Evolutionary conservation across 1,140 invertebrate genomes (phyloP), one percentile per base, ranked within the genome.

Genomic region (Hyposmocoma kahamanoa): DNA sequence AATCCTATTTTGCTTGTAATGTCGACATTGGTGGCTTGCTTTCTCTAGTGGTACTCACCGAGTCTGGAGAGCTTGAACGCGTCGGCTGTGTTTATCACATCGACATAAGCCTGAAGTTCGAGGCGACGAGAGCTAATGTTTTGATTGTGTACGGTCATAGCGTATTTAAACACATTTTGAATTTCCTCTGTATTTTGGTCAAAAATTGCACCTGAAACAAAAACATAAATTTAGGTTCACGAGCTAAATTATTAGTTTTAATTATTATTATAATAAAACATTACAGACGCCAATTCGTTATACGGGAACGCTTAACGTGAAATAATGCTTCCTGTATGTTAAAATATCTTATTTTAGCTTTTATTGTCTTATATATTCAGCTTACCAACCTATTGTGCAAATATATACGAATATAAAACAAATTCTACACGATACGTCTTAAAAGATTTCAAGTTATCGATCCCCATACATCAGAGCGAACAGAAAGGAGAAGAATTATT

Each of bases 71-170:
- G 88, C 74, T 96, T 96, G 83, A 96, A 96, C 48, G 95, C 94
- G 79, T 97, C 95, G 21, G 94, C 94, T 10, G 94, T 96, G 76
- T 96, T 96, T 72, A 97, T 96, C 61, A 96, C 92, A 78, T 96
- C 94, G 15, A 96, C 94, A 67, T 91, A 95, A 9, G 94, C 94
- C 72, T 95, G 93, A 20, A 97, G 88, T 77, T 96, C 94, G 59
- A 96, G 94, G 1, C 91, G 83, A 28, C 91, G 89, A 44, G 88
- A 90, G n/a, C 92, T 94, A 22, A 91, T 89, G 67, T 95, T 95
- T 57, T 94, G 89, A 68, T 96, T 96, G 72, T 96, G 93, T 50
- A 92, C 91, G 20, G 91, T 87, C 90, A 96, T 91, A 5, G 95
- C 95, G 70, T 94, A 95, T 67, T 93, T 95, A 85, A 97, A 96